phyloP scores from a whole-genome alignment of 2,797 vertebrate species.

The Gymnocypris eckloni region DNA sequence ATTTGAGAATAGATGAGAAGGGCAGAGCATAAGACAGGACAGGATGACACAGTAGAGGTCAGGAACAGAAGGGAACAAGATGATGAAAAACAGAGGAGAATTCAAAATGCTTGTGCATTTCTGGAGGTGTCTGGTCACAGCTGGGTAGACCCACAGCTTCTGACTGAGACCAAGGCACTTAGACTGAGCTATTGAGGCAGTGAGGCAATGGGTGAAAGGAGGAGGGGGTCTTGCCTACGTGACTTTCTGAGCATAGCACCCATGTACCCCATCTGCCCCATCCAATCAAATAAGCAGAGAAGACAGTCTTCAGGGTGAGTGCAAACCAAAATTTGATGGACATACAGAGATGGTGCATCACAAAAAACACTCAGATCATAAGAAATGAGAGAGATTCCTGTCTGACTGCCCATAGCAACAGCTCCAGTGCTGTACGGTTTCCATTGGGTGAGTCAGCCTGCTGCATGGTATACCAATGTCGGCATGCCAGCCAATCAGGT shows the following conservation, averaged over 20 bases:
- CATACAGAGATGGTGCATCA: conserved; percentile 21
- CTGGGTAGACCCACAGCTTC: conserved; percentile 37
- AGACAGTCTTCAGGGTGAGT: not conserved
- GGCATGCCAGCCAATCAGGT: conserved; percentile 75
- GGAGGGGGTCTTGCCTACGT: conserved; percentile 52
- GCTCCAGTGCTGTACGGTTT: conserved; percentile 62
- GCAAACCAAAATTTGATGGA: not conserved
- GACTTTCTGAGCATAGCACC: conserved; percentile 50
- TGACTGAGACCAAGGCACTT: conserved; percentile 27
- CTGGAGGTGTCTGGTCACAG: conserved; percentile 47
- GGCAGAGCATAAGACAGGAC: not conserved
- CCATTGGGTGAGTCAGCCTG: conserved; percentile 72
- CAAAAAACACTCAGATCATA: conserved; percentile 23
- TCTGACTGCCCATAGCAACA: conserved; percentile 80
- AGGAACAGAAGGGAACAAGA: not conserved
- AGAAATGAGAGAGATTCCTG: conserved; percentile 46
- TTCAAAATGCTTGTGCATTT: conserved; percentile 19
- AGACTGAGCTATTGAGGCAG: not conserved
- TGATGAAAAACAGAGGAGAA: conserved; percentile 16
- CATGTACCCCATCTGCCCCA: not conserved
- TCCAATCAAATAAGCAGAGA: not conserved
- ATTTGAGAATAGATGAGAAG: not conserved
- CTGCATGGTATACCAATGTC: conserved; percentile 67
- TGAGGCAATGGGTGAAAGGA: not conserved
- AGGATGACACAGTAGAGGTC: not conserved